phyloP scores from a whole-genome alignment of 92 coral and sea anemone species.

The Pocillopora grandis region DNA sequence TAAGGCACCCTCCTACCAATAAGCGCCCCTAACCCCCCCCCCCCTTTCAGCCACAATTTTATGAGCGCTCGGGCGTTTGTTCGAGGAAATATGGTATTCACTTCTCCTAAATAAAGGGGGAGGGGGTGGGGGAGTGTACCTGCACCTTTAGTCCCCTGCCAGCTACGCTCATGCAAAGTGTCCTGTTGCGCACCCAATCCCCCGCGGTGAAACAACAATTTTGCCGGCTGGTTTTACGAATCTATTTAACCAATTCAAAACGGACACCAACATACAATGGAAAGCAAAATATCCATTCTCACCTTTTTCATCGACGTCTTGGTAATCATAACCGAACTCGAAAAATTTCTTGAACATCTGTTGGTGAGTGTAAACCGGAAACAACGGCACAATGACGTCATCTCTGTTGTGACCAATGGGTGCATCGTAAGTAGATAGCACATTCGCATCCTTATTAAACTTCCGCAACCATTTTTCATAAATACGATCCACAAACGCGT shows the following conservation, averaged over 20 bases:
- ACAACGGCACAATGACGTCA: constrained; percentile 42
- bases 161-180: background rate
- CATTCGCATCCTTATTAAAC: constrained; percentile 29
- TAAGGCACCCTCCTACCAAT: too few relatives aligned
- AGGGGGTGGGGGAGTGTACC: too few relatives aligned
- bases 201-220: background rate
- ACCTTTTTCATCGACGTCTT: constrained; percentile 45
- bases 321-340: constrained; percentile 47
- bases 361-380: constrained; percentile 41
- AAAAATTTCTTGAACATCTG: constrained; percentile 47
- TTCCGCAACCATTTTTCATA: constrained; percentile 68
- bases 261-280: too few relatives aligned
- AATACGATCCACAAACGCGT: constrained; percentile 64
- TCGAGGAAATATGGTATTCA: too few relatives aligned
- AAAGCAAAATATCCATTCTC: background rate
- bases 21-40: too few relatives aligned
- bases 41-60: too few relatives aligned
- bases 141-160: background rate
- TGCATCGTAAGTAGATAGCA: constrained; percentile 34
- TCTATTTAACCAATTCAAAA: too few relatives aligned
- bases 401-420: constrained; percentile 49
- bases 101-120: too few relatives aligned
- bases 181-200: too few relatives aligned
- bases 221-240: too few relatives aligned
- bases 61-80: too few relatives aligned